Percentiles rank a stretch among this genome's conserved stretches.
phyloP scores from a whole-genome alignment of 2,797 vertebrate species.

The Pterois miles region DNA sequence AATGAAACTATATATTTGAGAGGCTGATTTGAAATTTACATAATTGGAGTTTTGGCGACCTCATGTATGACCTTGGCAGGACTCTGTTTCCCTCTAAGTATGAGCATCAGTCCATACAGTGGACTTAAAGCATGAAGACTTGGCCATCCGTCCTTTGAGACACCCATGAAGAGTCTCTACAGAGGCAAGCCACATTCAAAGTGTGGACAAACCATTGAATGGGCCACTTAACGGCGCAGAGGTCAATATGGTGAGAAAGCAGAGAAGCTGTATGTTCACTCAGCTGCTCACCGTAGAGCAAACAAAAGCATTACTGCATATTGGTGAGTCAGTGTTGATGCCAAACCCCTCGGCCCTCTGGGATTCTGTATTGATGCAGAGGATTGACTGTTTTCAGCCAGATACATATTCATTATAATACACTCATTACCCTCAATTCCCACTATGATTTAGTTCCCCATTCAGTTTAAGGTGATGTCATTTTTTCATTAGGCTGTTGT shows the following conservation, averaged over 20 bases:
- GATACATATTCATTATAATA: slow-evolving; percentile 6
- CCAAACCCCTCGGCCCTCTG: neutral
- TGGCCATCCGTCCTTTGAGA: neutral
- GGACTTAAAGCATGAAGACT: neutral
- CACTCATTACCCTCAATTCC: neutral
- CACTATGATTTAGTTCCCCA: neutral
- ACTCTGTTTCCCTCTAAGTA: neutral
- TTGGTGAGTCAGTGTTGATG: neutral
- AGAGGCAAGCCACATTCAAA: too few relatives aligned
- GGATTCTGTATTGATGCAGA: slow-evolving; percentile 9
- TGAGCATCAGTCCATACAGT: neutral
- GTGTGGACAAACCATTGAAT: neutral
- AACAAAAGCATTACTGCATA: slow-evolving; percentile 7
- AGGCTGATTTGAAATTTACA: neutral
- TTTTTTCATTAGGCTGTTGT: neutral
- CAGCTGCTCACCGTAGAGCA: neutral
- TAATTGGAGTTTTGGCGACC: neutral
- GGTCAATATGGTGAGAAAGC: neutral
- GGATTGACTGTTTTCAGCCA: slow-evolving; percentile 1
- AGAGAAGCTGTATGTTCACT: neutral
- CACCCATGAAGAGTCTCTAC: too few relatives aligned
- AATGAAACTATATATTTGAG: neutral
- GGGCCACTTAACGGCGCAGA: neutral
- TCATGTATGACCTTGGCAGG: neutral
- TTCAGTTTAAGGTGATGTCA: neutral